Evolutionary conservation across 35 echinoderm and acorn worm species (phyloP).

Genomic region (Antedon bifida): DNA sequence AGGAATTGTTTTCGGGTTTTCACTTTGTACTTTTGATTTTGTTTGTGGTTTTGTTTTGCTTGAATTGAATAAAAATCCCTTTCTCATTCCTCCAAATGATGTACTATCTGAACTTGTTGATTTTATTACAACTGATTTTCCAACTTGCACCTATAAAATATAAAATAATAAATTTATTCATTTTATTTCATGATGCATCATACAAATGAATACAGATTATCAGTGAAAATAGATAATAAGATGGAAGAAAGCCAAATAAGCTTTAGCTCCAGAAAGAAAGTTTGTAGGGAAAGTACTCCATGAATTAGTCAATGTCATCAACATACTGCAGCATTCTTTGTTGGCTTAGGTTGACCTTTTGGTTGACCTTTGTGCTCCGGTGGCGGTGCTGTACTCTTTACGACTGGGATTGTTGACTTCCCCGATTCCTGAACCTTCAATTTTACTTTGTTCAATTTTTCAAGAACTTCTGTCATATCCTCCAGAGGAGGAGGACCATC

Average conservation of each 20-base stretch:
- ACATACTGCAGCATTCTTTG: neutral
- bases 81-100: slow-evolving; percentile 71
- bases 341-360: neutral
- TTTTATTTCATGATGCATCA: too few species aligned
- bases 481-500: slow-evolving; percentile 66
- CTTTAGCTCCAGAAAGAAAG: too few species aligned
- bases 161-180: neutral
- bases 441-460: slow-evolving; percentile 35
- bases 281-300: too few species aligned
- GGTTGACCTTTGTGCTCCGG: neutral
- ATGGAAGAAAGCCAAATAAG: too few species aligned
- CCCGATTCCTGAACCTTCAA: neutral
- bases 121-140: neutral
- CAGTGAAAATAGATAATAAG: too few species aligned
- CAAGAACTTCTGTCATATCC: slow-evolving; percentile 67
- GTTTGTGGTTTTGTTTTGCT: slow-evolving; percentile 16
- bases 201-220: too few species aligned
- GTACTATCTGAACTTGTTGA: neutral
- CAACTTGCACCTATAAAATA: neutral
- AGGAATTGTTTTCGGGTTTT: slow-evolving; percentile 17
- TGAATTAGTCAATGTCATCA: too few species aligned
- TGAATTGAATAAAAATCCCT: slow-evolving; percentile 54
- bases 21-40: neutral
- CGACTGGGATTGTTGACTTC: neutral
- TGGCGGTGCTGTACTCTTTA: neutral